Conservation (phyloP, 2,113 vertebrate genomes). For the Ramphastos sulfuratus region DNA sequence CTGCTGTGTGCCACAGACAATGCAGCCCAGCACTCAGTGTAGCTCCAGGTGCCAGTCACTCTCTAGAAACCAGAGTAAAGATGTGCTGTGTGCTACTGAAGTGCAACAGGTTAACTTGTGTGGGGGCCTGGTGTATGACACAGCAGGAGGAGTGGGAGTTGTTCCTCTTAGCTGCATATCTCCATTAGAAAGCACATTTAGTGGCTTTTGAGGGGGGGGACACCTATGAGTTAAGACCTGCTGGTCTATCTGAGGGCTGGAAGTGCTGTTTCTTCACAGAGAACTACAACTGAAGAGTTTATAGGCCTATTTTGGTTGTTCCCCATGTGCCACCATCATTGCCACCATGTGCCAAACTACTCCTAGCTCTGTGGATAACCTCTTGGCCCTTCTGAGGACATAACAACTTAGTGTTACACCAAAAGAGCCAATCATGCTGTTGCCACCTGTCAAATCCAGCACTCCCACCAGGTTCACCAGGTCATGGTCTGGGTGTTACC, state of each 20-base stretch:
- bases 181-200: neutral
- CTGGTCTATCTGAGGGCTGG: neutral
- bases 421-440: neutral
- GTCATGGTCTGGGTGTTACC: no score
- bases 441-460: neutral
- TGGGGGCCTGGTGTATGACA: neutral
- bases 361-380: neutral
- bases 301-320: neutral
- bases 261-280: neutral
- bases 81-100: neutral
- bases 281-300: neutral
- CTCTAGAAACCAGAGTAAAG: neutral
- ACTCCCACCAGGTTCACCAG: neutral
- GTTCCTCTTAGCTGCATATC: neutral
- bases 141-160: neutral
- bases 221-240: neutral
- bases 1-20: neutral
- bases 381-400: neutral
- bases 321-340: rapidly evolving
- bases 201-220: neutral
- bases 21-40: neutral
- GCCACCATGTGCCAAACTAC: no score
- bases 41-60: neutral
- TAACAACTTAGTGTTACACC: neutral
- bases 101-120: neutral